phyloP scores from a whole-genome alignment of 2,113 vertebrate genomes.

The Solenodon paradoxus region DNA sequence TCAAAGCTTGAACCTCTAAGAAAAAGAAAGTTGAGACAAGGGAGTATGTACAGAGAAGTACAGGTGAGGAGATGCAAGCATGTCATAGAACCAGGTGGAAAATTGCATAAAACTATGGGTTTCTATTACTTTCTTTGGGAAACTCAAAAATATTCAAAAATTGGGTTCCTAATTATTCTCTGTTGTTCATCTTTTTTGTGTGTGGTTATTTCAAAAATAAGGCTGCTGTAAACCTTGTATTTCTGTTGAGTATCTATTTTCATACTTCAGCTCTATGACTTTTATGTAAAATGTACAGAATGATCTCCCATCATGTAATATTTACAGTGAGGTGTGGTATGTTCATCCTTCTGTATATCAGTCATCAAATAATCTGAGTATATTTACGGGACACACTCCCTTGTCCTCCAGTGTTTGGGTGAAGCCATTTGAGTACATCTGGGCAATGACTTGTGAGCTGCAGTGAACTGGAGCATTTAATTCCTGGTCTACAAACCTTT shows the following conservation, averaged over 20 bases:
- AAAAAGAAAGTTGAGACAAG: no score
- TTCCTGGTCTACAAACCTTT: neutral
- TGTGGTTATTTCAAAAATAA: neutral
- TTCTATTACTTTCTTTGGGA: neutral
- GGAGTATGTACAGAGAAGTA: no score
- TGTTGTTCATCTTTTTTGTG: neutral
- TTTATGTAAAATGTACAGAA: neutral
- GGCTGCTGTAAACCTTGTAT: neutral
- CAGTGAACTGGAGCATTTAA: neutral
- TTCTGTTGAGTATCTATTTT: neutral
- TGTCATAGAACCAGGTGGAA: neutral
- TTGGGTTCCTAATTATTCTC: neutral
- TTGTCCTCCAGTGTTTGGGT: neutral
- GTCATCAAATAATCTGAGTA: neutral
- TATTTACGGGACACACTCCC: neutral
- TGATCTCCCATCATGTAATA: neutral
- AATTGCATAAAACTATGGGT: neutral
- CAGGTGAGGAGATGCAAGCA: neutral
- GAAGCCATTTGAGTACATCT: neutral
- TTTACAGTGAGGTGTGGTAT: neutral
- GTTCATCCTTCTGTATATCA: neutral
- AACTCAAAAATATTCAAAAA: neutral
- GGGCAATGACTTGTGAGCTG: neutral
- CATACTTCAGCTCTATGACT: neutral
- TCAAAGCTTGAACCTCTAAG: no score